phyloP scores from a whole-genome alignment of 2,113 vertebrate species.

The Halichoerus grypus region DNA sequence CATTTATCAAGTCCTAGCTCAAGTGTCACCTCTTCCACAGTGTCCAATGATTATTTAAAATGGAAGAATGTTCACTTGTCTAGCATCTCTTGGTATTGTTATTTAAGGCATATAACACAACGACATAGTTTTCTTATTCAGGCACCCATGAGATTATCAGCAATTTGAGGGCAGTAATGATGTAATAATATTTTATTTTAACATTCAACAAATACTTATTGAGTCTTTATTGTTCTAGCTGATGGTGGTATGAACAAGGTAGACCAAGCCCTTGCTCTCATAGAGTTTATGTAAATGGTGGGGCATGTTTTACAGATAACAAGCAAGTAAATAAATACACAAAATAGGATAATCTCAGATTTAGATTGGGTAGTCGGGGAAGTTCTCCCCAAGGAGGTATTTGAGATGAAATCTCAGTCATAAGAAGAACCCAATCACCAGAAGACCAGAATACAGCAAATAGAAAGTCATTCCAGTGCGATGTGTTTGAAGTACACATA shows the following conservation, averaged over 20 bases:
- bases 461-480: background rate
- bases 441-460: background rate
- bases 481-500: background rate
- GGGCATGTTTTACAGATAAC: background rate
- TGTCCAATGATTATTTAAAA: background rate
- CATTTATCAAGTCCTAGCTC: slow-evolving; percentile 2
- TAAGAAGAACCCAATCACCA: background rate
- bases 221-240: background rate
- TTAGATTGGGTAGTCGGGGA: background rate
- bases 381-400: background rate
- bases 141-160: background rate
- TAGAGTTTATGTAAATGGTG: background rate
- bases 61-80: background rate
- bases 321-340: background rate
- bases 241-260: background rate
- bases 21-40: background rate
- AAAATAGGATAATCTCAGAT: background rate
- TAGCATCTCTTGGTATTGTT: background rate
- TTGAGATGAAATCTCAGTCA: background rate
- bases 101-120: background rate
- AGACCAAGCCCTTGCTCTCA: background rate
- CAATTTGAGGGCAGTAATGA: background rate
- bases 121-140: background rate
- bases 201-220: background rate
- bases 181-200: background rate